Conservation (phyloP, 2,797 vertebrate genomes). For the Nyctibius grandis region DNA sequence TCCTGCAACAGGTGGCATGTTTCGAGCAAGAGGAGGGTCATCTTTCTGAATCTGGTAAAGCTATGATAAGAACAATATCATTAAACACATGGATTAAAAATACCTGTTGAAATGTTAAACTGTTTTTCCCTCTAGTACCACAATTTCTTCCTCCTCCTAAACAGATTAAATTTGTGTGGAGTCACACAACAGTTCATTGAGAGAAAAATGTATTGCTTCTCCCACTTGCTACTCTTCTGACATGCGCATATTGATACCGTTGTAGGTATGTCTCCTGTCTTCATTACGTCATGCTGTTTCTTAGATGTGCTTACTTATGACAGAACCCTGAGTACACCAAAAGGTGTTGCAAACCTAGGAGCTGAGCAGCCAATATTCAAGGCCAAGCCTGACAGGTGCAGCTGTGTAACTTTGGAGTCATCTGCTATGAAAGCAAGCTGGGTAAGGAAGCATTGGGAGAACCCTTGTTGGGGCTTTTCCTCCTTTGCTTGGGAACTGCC, state of each 20-base stretch:
- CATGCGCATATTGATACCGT: background rate
- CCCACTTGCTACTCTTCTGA: background rate
- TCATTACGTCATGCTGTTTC: background rate
- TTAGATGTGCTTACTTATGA: background rate
- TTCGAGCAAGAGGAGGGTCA: conserved; percentile 76
- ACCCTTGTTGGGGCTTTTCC: background rate
- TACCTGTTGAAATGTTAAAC: background rate
- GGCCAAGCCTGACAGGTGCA: background rate
- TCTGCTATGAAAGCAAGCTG: background rate
- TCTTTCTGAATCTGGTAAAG: conserved; percentile 75
- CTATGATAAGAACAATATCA: conserved; percentile 47
- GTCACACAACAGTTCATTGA: background rate
- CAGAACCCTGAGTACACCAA: background rate
- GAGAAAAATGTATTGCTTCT: background rate
- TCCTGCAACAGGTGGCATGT: conserved; percentile 81
- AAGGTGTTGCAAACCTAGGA: background rate
- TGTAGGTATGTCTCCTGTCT: background rate
- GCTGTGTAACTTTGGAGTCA: background rate
- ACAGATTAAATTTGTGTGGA: background rate
- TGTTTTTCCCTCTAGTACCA: background rate
- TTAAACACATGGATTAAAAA: background rate
- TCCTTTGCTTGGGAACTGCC: background rate
- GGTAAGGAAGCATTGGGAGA: background rate
- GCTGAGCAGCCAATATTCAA: background rate
- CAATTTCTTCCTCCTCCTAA: background rate